Percentiles rank a stretch among this genome's conserved stretches.
These are phyloP conservation scores for Beaufortia kweichowensis DNA, from an alignment of 2,113 vertebrate genomes.

Conservation along the genomic window DNA sequence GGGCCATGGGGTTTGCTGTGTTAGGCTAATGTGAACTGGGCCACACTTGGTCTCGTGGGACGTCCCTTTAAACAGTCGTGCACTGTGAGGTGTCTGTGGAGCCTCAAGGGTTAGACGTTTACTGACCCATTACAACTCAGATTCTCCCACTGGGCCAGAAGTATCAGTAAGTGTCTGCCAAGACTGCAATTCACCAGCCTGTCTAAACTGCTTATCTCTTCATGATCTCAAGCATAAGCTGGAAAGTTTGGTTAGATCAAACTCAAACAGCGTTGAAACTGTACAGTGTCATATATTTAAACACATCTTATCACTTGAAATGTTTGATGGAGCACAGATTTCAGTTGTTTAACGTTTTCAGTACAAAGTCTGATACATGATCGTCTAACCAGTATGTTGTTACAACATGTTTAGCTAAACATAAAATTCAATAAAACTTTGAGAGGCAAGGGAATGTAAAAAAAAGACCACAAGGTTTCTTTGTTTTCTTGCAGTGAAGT, in stretches of 20 bases:
- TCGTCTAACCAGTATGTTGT: too few species aligned
- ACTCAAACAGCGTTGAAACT: conserved; percentile 1
- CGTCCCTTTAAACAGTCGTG: not conserved
- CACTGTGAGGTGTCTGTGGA: conserved; percentile 22
- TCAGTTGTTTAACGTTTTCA: not conserved
- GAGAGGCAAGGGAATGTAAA: not conserved
- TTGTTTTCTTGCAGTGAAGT: too few species aligned
- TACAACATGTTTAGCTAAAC: too few species aligned
- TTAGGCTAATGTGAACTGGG: conserved; percentile 45
- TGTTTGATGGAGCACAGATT: conserved; percentile 8
- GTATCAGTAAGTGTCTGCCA: conserved; percentile 19
- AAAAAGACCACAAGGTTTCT: too few species aligned
- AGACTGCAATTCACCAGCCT: conserved; percentile 8
- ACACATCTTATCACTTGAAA: not conserved
- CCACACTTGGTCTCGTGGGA: conserved; percentile 39
- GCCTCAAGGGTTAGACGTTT: not conserved
- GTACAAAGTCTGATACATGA: too few species aligned
- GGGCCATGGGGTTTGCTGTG: conserved; percentile 18
- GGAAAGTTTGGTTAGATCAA: conserved; percentile 10
- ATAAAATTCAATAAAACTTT: not conserved
- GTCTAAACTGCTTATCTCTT: conserved; percentile 39
- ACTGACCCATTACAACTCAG: conserved; percentile 34
- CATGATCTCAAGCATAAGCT: conserved; percentile 11
- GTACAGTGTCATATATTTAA: not conserved
- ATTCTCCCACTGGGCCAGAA: conserved; percentile 18